Conservation (phyloP, 2,797 vertebrate genomes). For the Lacerta agilis region DNA sequence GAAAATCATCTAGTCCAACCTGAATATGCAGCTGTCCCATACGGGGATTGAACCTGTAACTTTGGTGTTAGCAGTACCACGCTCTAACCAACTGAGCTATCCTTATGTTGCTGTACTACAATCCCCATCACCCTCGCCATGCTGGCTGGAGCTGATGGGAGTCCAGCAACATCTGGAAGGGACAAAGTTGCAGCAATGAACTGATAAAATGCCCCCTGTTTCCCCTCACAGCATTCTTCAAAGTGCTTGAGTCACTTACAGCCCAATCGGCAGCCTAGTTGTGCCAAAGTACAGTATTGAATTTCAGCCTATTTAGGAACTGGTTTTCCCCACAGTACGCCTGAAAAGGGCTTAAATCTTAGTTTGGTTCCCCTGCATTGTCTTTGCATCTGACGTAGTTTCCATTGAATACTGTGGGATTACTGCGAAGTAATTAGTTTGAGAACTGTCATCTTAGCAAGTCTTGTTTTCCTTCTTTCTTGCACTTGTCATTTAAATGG, state of each 20-base stretch:
- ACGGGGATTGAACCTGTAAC: too few relatives aligned
- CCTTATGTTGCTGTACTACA: neutral
- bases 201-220: neutral
- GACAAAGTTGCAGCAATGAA: neutral
- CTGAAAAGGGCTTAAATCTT: neutral
- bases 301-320: neutral
- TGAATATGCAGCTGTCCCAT: too few relatives aligned
- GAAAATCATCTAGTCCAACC: too few relatives aligned
- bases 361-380: neutral
- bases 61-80: too few relatives aligned
- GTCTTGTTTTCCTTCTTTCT: conserved; percentile 41
- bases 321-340: neutral
- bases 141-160: too few relatives aligned
- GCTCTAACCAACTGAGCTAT: too few relatives aligned
- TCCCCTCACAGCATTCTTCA: neutral
- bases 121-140: too few relatives aligned
- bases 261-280: neutral
- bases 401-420: conserved; percentile 10
- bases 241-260: conserved; percentile 6
- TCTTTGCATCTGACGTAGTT: conserved; percentile 2
- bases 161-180: too few relatives aligned
- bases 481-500: conserved; percentile 53
- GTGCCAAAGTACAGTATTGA: neutral
- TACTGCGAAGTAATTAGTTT: conserved; percentile 29
- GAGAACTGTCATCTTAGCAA: conserved; percentile 43